phyloP scores from a whole-genome alignment of 2,797 vertebrate species.

The Urocyon cinereoargenteus region DNA sequence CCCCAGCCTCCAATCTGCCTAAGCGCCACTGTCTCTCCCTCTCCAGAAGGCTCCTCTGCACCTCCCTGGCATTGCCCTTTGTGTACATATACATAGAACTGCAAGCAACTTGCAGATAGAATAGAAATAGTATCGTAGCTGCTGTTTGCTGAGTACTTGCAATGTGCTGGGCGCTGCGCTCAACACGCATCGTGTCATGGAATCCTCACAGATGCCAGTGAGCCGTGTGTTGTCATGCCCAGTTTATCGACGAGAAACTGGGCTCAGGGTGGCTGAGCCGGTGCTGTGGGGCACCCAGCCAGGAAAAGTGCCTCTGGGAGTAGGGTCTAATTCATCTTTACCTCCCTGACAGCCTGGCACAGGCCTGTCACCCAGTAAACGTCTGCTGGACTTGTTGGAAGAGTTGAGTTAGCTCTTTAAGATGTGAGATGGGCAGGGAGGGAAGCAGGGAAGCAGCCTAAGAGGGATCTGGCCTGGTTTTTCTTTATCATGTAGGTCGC shows the following conservation, averaged over 20 bases:
- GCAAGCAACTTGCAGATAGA: background rate
- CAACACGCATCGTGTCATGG: fast-evolving
- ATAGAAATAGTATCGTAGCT: fast-evolving
- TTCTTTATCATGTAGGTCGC: background rate
- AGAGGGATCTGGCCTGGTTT: conserved; percentile 39
- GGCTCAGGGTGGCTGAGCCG: background rate
- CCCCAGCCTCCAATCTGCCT: background rate
- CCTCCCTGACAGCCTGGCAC: background rate
- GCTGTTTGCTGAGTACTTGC: background rate
- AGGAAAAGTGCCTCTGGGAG: background rate
- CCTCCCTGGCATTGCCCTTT: fast-evolving
- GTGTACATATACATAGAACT: fast-evolving
- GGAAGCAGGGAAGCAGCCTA: background rate
- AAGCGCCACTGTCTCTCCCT: fast-evolving
- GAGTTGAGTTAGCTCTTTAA: conserved; percentile 51
- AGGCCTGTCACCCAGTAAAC: background rate
- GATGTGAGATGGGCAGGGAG: background rate
- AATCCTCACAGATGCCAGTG: background rate
- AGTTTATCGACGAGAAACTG: background rate
- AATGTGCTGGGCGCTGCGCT: fast-evolving
- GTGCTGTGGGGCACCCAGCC: background rate
- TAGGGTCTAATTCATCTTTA: background rate
- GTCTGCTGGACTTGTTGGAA: background rate
- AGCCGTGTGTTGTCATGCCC: background rate
- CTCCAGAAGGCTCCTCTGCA: background rate